Conservation (phyloP, 2,797 vertebrate species). For the Limosa lapponica region DNA sequence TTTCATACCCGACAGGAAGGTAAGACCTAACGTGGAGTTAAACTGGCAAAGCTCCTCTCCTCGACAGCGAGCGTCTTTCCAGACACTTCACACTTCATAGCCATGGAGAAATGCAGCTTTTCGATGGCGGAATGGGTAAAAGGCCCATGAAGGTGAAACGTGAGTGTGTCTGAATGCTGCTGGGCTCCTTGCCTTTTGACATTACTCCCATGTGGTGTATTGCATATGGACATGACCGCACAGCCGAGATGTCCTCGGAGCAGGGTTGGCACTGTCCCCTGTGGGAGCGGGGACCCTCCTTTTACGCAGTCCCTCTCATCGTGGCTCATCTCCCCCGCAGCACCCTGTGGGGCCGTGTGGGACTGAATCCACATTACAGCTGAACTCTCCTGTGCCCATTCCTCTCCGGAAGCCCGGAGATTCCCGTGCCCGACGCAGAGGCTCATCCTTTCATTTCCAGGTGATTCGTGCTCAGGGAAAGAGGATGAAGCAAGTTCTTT, state of each 20-base stretch:
- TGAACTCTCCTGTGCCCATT: not conserved
- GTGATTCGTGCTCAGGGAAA: not conserved
- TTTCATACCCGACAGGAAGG: not conserved
- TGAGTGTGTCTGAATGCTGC: not conserved
- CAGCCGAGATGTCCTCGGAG: rapidly evolving
- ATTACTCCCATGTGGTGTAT: not conserved
- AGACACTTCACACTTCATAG: conserved; percentile 6
- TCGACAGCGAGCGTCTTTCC: not conserved
- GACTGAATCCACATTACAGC: rapidly evolving
- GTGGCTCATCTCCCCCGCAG: not conserved
- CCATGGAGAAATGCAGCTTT: not conserved
- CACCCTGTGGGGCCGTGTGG: rapidly evolving
- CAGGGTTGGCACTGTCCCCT: rapidly evolving
- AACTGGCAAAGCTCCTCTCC: not conserved
- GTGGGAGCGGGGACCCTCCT: rapidly evolving
- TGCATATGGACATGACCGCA: rapidly evolving
- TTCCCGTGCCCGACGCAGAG: not conserved
- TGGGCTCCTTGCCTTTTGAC: not conserved
- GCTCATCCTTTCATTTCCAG: not conserved
- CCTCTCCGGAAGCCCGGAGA: not conserved
- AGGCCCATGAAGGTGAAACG: not conserved
- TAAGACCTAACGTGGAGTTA: not conserved
- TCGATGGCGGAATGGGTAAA: not conserved
- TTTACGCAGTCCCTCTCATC: not conserved
- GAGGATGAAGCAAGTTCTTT: rapidly evolving